These are phyloP conservation scores for Drosophila carrolli DNA, from an alignment of 1,140 invertebrate species.

Conservation along the genomic window DNA sequence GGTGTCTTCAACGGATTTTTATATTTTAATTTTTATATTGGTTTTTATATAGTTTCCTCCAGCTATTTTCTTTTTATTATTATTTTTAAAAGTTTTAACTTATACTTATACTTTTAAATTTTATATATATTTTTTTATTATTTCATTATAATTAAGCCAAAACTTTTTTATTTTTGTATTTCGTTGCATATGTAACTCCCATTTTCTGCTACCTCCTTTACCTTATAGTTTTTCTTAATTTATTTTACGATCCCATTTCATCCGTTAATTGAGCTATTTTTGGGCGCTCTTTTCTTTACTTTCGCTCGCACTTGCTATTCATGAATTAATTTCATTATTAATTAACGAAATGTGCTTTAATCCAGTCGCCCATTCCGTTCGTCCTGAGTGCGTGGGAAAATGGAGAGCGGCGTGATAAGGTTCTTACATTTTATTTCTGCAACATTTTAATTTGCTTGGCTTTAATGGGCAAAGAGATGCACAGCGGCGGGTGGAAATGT, in stretches of 20 bases:
- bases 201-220: background rate
- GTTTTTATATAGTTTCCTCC: background rate
- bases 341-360: constrained; percentile 49
- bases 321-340: constrained; percentile 61
- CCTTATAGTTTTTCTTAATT: constrained; percentile 1
- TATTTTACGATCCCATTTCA: background rate
- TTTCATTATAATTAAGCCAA: background rate
- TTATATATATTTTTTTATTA: background rate
- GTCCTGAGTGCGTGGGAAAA: background rate
- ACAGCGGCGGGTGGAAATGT: background rate
- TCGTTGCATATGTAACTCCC: background rate
- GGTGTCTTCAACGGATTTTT: background rate
- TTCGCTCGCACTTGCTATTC: constrained; percentile 21
- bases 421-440: constrained; percentile 62
- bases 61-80: background rate
- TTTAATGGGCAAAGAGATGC: constrained; percentile 34
- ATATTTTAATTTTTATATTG: background rate
- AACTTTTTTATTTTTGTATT: background rate
- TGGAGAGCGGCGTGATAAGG: constrained; percentile 27
- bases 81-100: too few species aligned
- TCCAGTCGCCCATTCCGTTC: constrained; percentile 6
- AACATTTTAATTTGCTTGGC: constrained; percentile 63
- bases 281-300: background rate
- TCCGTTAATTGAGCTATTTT: constrained; percentile 8
- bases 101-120: background rate